These are phyloP conservation scores for Camptogramma bilineatum DNA, from an alignment of 2,888 invertebrate genomes.

Conservation along the genomic window DNA sequence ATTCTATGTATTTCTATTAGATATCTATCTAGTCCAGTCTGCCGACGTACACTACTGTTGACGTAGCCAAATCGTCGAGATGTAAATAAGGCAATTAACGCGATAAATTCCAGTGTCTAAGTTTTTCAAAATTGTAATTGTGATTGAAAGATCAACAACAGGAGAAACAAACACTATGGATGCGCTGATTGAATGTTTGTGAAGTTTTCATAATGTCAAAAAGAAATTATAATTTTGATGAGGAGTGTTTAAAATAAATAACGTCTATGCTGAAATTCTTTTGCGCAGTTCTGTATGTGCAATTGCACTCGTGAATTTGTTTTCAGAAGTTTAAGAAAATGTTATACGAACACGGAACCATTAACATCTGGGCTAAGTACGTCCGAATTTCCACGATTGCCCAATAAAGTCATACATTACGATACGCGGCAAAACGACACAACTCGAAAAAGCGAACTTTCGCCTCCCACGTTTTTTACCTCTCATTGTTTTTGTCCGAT, in stretches of 20 bases:
- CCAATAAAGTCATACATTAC: conserved; percentile 50
- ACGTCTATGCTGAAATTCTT: not conserved
- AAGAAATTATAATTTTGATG: no score
- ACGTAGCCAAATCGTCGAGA: not conserved
- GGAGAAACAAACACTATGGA: no score
- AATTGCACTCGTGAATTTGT: not conserved
- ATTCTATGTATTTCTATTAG: no score
- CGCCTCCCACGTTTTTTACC: conserved; percentile 72
- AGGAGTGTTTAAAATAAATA: not conserved
- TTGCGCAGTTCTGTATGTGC: not conserved
- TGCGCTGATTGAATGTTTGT: no score
- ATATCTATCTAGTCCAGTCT: no score
- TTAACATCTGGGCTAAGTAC: conserved; percentile 56
- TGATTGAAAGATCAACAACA: no score
- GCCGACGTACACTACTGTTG: no score
- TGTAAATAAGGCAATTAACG: no score
- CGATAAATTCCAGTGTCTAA: no score
- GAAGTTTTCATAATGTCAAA: no score
- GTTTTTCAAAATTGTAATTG: no score
- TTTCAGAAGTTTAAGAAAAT: not conserved
- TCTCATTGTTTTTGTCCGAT: conserved; percentile 74
- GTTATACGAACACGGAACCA: conserved; percentile 64
- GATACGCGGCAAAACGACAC: conserved; percentile 61
- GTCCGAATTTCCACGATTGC: conserved; percentile 43
- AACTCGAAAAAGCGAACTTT: conserved; percentile 77